These are phyloP conservation scores for Cynopterus brachyotis DNA, from an alignment of 2,113 vertebrate genomes.

Conservation along the genomic window DNA sequence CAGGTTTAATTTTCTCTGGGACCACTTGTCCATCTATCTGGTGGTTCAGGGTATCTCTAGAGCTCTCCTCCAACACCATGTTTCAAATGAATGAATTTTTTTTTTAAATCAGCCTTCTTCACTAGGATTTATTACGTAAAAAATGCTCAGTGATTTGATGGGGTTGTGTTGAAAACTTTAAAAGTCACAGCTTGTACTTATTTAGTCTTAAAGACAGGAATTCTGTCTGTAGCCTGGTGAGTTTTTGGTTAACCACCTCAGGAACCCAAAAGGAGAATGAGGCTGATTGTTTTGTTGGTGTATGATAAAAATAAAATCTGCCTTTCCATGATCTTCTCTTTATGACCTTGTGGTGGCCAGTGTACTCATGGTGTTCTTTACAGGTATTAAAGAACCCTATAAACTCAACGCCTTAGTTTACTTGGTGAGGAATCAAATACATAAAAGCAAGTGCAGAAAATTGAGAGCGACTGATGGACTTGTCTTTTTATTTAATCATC, in stretches of 20 bases:
- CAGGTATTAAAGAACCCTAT: slow-evolving; percentile 37
- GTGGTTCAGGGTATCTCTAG: no score
- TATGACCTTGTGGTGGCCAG: not conserved
- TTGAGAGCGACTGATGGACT: not conserved
- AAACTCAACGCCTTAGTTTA: slow-evolving; percentile 50
- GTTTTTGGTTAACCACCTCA: not conserved
- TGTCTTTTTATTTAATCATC: slow-evolving; percentile 4
- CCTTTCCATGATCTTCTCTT: not conserved
- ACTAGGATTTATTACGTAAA: slow-evolving; percentile 22
- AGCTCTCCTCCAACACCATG: not conserved
- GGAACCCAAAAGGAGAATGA: slow-evolving; percentile 28
- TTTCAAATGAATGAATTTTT: not conserved
- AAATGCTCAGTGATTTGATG: not conserved
- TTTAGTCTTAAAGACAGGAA: slow-evolving; percentile 13
- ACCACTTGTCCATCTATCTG: not conserved
- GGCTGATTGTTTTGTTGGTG: slow-evolving; percentile 25
- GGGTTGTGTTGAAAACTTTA: not conserved
- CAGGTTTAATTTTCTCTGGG: not conserved
- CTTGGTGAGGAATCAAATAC: slow-evolving; percentile 46
- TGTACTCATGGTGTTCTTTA: not conserved
- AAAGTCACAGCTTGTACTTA: slow-evolving; percentile 9
- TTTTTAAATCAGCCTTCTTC: no score
- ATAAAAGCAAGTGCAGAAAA: not conserved
- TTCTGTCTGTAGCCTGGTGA: not conserved
- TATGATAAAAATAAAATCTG: not conserved